These are phyloP conservation scores for Lithophane leautieri DNA, from an alignment of 2,888 invertebrate genomes.

Conservation along the genomic window DNA sequence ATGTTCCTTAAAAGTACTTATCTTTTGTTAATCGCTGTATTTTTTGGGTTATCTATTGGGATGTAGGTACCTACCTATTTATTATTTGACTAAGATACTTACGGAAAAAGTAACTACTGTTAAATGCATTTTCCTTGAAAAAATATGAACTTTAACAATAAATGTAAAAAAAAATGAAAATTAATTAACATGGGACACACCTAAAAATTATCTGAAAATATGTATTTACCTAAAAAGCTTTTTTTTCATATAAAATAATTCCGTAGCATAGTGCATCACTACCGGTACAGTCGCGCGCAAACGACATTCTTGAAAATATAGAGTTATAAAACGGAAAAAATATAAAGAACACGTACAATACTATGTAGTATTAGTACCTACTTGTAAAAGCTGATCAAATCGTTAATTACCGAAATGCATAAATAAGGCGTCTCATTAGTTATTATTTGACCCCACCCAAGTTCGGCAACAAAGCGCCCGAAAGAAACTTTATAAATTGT, in stretches of 20 bases:
- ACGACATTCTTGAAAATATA: not conserved
- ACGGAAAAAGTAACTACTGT: not conserved
- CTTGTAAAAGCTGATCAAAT: slow-evolving; percentile 6
- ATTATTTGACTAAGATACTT: not conserved
- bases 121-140: not conserved
- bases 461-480: slow-evolving; percentile 33
- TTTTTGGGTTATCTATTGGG: not conserved
- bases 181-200: not conserved
- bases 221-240: not conserved
- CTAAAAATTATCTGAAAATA: too few relatives aligned
- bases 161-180: not conserved
- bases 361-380: not conserved
- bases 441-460: slow-evolving; percentile 61
- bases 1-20: slow-evolving; percentile 36
- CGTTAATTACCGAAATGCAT: slow-evolving; percentile 16
- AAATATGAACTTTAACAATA: not conserved
- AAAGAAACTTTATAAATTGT: slow-evolving; percentile 41
- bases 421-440: slow-evolving; percentile 30
- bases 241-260: not conserved
- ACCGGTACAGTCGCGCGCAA: slow-evolving; percentile 25
- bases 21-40: slow-evolving; percentile 36
- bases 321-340: not conserved
- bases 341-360: not conserved
- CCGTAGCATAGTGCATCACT: slow-evolving; percentile 6
- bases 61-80: not conserved